These are phyloP conservation scores for Drosophila nasuta DNA, from an alignment of 1,140 invertebrate species.

Conservation along the genomic window DNA sequence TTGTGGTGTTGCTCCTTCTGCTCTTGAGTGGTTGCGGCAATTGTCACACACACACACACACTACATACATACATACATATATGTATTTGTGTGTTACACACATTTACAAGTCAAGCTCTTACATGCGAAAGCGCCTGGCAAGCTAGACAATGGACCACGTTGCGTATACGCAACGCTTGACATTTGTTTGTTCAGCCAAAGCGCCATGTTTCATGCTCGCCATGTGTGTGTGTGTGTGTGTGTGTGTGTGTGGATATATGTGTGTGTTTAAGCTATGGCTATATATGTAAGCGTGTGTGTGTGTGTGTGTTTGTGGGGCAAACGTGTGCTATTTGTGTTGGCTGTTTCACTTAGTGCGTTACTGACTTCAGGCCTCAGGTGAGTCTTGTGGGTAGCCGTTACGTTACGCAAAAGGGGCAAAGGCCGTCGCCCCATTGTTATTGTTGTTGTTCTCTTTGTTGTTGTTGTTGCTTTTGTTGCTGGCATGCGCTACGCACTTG, in stretches of 20 bases:
- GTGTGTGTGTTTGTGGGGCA: constrained; percentile 34
- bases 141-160: constrained; percentile 59
- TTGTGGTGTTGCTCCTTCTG: not conserved
- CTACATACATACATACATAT: not conserved
- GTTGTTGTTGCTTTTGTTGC: not conserved
- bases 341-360: constrained; percentile 73
- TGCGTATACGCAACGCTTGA: constrained; percentile 78
- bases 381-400: constrained; percentile 9
- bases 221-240: not conserved
- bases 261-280: too few species aligned
- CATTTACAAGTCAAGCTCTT: constrained; percentile 9
- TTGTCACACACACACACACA: constrained; percentile 14
- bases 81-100: not conserved
- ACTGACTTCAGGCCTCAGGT: constrained; percentile 62
- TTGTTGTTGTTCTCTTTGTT: too few species aligned
- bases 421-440: constrained; percentile 55
- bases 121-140: constrained; percentile 26
- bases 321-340: constrained; percentile 74
- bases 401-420: constrained; percentile 1
- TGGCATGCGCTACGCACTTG: constrained; percentile 68
- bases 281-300: constrained; percentile 8
- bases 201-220: constrained; percentile 7
- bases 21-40: constrained; percentile 23
- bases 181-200: constrained; percentile 65
- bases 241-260: not conserved